Base-by-base conservation (phyloP, 2,888 invertebrate genomes). In the Megalurothrips usitatus region DNA sequence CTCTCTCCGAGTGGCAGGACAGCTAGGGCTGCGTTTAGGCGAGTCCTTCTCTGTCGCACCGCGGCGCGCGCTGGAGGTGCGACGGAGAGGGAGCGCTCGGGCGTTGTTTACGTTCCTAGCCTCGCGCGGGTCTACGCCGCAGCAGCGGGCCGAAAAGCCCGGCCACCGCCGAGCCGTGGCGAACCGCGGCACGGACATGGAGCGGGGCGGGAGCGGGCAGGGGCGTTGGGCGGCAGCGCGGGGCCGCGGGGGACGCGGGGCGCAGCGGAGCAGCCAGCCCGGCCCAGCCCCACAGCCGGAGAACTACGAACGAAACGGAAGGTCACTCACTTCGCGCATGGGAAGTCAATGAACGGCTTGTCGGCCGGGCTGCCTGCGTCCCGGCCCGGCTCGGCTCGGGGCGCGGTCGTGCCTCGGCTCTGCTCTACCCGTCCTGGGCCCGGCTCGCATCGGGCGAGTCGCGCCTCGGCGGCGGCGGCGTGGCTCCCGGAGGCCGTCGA, bases 311-410 rank as follows among this genome's bases (percentile, higher is more conserved):
- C 68, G 68, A 75, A 26, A 26, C 68, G 68, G 68, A 75, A 75
- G 68, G 68, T 75, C 68, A 75, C 68, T 75, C 68, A 75, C 68
- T 75, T 75, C 68, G 68, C 68, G 68, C 68, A 75, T 75, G 68
- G 68, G 68, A 75, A 75, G 68, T 75, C 68, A 75, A 75, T 75
- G 68, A 75, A 75, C 68, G 68, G 68, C 68, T 75, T 11, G 68
- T 26, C 23, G 12, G 68, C 68, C 1, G 68, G 26, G 68, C 23
- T 26, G n/a, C 68, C 11, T 26, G n/a, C 68, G 23, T 12, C 26
- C 26, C 12, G 23, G n/a, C 68, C 23, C 23, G 11, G 11, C 23
- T 23, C 23, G 23, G 10, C 68, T 52, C 52, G 52, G 2, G n/a
- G n/a, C n/a, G n/a, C n/a, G n/a, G n/a, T n/a, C 8, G 19, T 58